Percentiles rank a stretch among this genome's conserved stretches.
Conservation (phyloP, 35 echinoderm and acorn worm species). For the Lytechinus variegatus region DNA sequence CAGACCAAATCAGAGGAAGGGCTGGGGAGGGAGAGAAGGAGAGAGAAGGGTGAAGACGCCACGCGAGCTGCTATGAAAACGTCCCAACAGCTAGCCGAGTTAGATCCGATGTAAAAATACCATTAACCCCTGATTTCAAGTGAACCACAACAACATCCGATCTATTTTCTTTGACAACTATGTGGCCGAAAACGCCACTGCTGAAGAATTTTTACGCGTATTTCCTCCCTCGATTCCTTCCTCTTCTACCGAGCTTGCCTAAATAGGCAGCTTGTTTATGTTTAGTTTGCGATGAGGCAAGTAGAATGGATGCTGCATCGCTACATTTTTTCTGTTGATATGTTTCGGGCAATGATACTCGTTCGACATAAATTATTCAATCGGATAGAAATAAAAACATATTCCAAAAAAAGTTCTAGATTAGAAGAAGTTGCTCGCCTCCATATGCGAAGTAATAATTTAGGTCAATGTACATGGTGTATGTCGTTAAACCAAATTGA, state of each 20-base stretch:
- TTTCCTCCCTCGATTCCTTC: neutral
- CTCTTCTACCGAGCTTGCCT: neutral
- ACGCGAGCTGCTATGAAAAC: slow-evolving; percentile 45
- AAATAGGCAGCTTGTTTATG: neutral
- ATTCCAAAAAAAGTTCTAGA: neutral
- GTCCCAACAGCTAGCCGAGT: slow-evolving; percentile 27
- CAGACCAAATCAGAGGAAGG: neutral
- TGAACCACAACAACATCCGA: slow-evolving; percentile 26
- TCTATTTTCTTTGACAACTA: slow-evolving; percentile 39
- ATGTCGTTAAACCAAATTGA: too few species aligned
- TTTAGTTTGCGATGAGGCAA: neutral
- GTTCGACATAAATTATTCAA: slow-evolving; percentile 15
- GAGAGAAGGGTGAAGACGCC: neutral
- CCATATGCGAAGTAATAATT: too few species aligned
- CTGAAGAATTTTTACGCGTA: neutral
- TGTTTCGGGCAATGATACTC: slow-evolving; percentile 17
- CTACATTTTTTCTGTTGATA: slow-evolving; percentile 6
- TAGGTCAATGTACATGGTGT: too few species aligned
- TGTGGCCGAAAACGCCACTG: neutral
- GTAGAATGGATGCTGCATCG: neutral
- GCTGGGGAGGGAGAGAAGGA: neutral
- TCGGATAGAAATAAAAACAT: neutral
- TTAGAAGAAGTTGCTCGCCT: too few species aligned
- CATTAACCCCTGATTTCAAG: slow-evolving; percentile 29
- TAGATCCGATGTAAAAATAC: slow-evolving; percentile 28